Base-by-base conservation (phyloP, 2,113 vertebrate species). In the Oenanthe melanoleuca region DNA sequence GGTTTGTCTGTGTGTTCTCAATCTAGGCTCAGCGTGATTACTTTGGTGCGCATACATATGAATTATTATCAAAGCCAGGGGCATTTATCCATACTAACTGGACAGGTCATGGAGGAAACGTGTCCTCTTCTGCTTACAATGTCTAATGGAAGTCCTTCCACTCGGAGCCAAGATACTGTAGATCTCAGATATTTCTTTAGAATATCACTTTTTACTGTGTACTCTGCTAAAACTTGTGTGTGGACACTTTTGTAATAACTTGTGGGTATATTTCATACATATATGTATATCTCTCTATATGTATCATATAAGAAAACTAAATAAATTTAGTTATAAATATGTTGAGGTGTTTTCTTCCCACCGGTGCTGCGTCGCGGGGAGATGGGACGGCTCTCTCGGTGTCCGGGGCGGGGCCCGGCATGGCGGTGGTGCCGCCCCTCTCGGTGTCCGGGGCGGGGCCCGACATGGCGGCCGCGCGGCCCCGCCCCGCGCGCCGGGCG, bases 11-110 rank as follows among this genome's bases (percentile, higher is more conserved):
- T 93, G 28, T 85, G 86, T 50, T 91, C 19, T 88, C 28, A 12
- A 73, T 86, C 33, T 18, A 99, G 99, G 99, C 99, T 38, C 99
- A 99, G 97, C 99, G 99, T 6, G 99, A 99, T 95, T 99, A 99
- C 97, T 99, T 99, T 15, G 99, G 99, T 52, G 99, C 99, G 5
- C 99, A 99, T 83, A 99, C 99, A 0, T 99, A 99, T 0, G 99
- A 99, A 71, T 97, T 99, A 17, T 94, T 99, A 45, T 97, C 98
- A 9, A 98, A 98, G 29, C 99, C 99, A 0, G 99, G 99, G 12
- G 88, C 92, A 2, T 99, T 97, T 60, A 91, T 99, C 98, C 99
- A 99, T 94, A 99, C 99, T 33, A 99, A 99, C 97, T 99, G 99
- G 99, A 99, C 99, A 0, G 99, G 99, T 66, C 98, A 98, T 0